Evolutionary conservation across 2,888 invertebrate species (phyloP).

Genomic region (Daptonema setosum): DNA sequence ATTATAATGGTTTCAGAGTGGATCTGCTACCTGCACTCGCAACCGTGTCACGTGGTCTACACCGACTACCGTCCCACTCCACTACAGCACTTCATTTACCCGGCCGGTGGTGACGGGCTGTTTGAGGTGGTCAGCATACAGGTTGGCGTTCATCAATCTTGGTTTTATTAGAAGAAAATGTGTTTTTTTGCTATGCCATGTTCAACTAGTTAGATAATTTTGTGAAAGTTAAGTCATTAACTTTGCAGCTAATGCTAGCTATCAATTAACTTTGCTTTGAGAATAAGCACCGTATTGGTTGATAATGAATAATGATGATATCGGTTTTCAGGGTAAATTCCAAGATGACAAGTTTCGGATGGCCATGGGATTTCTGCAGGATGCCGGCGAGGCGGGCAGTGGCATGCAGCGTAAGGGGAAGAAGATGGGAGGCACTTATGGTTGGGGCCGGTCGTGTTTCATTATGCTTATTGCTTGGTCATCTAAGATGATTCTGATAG

Average conservation of each 20-base stretch:
- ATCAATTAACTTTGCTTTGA: no score
- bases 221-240: no score
- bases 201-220: no score
- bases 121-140: conserved; percentile 84
- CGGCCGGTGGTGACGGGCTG: conserved; percentile 74
- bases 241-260: no score
- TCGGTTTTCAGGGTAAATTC: conserved; percentile 53
- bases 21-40: conserved; percentile 19
- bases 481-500: no score
- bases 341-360: conserved; percentile 88
- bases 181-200: no score
- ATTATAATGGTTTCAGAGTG: conserved; percentile 15
- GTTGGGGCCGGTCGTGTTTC: no score
- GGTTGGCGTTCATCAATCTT: conserved; percentile 25
- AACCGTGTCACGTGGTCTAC: conserved; percentile 95
- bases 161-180: not conserved
- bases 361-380: conserved; percentile 68
- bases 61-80: conserved; percentile 94
- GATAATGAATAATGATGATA: no score
- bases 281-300: no score
- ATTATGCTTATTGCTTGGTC: no score
- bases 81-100: conserved; percentile 89
- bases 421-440: conserved; percentile 50
- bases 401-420: conserved; percentile 43
- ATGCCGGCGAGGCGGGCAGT: conserved; percentile 59